These are phyloP conservation scores for Suncus etruscus DNA, from an alignment of 2,113 vertebrate species.

Conservation along the genomic window DNA sequence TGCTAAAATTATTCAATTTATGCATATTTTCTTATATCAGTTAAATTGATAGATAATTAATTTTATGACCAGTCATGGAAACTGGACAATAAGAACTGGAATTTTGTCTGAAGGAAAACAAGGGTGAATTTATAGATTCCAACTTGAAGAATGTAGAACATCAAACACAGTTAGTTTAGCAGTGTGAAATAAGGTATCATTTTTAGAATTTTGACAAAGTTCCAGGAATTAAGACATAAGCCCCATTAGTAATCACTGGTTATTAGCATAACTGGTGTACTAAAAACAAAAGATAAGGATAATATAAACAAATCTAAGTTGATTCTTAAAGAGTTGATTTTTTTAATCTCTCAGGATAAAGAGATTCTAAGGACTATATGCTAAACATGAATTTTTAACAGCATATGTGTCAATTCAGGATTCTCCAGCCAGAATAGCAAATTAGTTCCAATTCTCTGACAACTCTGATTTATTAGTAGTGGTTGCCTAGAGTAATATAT, in stretches of 20 bases:
- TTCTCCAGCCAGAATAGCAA: slow-evolving; percentile 56
- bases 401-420: slow-evolving; percentile 28
- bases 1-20: neutral
- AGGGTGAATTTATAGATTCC: neutral
- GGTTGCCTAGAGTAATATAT: slow-evolving; percentile 16
- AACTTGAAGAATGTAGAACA: neutral
- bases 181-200: neutral
- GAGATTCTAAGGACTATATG: slow-evolving; percentile 1
- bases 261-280: no score
- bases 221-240: neutral
- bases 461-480: slow-evolving; percentile 58
- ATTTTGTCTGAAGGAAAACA: neutral
- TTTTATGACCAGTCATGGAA: neutral
- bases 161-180: neutral
- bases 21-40: no score
- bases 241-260: neutral
- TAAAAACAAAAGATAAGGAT: neutral
- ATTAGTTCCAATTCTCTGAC: slow-evolving; percentile 56
- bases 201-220: neutral
- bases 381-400: slow-evolving; percentile 36
- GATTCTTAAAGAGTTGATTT: slow-evolving; percentile 41
- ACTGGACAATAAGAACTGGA: neutral
- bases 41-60: no score
- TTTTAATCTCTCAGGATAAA: neutral
- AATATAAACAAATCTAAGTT: slow-evolving; percentile 22